These are phyloP conservation scores for Malacosoma neustria DNA, from an alignment of 2,888 invertebrate genomes.

Conservation along the genomic window DNA sequence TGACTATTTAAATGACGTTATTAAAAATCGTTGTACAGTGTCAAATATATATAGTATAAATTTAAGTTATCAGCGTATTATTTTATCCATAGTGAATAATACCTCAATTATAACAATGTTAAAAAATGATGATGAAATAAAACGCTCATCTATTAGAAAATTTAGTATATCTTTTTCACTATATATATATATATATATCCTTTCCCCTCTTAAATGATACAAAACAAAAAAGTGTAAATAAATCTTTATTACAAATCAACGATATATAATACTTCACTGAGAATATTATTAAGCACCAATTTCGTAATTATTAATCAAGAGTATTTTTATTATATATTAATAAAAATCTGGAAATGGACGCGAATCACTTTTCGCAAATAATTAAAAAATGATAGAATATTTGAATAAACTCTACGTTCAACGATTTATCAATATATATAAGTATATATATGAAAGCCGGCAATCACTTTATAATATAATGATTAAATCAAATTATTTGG, in stretches of 20 bases:
- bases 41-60: neutral
- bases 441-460: slow-evolving; percentile 46
- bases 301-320: slow-evolving; percentile 12
- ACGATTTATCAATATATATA: slow-evolving; percentile 10
- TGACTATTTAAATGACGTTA: too few species aligned
- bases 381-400: slow-evolving; percentile 8
- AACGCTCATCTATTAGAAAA: slow-evolving; percentile 54
- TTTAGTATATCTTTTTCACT: slow-evolving; percentile 64
- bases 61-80: neutral
- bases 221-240: slow-evolving; percentile 49
- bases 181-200: slow-evolving; percentile 55
- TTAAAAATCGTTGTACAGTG: too few species aligned
- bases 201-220: slow-evolving; percentile 35
- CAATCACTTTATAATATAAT: slow-evolving; percentile 38
- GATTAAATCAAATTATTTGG: too few species aligned
- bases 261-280: slow-evolving; percentile 47
- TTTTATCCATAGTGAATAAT: neutral
- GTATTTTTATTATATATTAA: too few species aligned
- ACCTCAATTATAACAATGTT: neutral
- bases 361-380: slow-evolving; percentile 6
- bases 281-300: slow-evolving; percentile 42
- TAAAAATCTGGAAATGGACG: too few species aligned
- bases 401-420: neutral
- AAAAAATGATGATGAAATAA: slow-evolving; percentile 28
- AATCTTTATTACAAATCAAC: slow-evolving; percentile 47